These are phyloP conservation scores for Seira musarum DNA, from an alignment of 2,888 invertebrate genomes.

Conservation along the genomic window DNA sequence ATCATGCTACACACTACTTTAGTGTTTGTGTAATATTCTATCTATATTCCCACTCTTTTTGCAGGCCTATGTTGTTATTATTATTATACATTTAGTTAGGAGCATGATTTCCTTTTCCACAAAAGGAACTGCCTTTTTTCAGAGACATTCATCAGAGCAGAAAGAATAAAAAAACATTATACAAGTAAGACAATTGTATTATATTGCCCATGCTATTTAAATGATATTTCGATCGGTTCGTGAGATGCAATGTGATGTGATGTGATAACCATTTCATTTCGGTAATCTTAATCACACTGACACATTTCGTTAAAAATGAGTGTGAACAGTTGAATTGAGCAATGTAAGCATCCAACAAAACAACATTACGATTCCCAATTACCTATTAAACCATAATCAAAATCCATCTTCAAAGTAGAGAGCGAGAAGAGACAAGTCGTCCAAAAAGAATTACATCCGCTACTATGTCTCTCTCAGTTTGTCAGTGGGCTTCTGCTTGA, in stretches of 20 bases:
- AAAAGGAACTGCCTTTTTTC: slow-evolving; percentile 54
- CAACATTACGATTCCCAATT: background rate
- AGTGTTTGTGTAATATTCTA: background rate
- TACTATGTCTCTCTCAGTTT: background rate
- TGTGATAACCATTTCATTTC: background rate
- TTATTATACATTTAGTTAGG: background rate
- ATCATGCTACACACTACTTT: too few species aligned
- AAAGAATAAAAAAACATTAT: background rate
- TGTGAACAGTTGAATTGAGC: background rate
- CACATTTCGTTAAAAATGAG: background rate
- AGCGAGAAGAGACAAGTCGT: background rate
- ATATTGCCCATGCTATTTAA: background rate
- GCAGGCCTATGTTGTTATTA: slow-evolving; percentile 24
- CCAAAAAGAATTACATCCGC: slow-evolving; percentile 4
- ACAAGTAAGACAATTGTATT: background rate
- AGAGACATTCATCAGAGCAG: slow-evolving; percentile 45
- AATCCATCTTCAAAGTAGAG: background rate
- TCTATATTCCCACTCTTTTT: background rate
- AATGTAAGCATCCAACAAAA: background rate
- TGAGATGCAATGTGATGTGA: background rate
- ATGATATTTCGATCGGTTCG: background rate
- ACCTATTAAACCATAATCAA: slow-evolving; percentile 4
- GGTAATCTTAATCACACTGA: slow-evolving; percentile 2
- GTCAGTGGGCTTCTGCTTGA: background rate
- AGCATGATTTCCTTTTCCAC: slow-evolving; percentile 52